Base-by-base conservation (phyloP, 2,888 invertebrate species). In the Nineta flava region DNA sequence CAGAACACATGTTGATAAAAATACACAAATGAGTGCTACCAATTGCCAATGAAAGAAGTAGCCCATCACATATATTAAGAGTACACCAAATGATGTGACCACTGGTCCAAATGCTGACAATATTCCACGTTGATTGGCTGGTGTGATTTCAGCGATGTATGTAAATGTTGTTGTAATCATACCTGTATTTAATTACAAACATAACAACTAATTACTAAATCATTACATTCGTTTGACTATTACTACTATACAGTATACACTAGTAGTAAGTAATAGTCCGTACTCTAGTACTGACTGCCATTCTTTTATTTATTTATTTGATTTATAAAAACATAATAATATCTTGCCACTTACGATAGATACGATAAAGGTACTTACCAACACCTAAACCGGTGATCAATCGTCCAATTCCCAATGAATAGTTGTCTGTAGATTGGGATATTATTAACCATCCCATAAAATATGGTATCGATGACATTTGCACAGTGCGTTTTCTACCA, bases 371-470 rank as follows among this genome's bases (percentile, higher is more conserved):
- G n/a, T n/a, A 57, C 69, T 68, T 61, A 75, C 81, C 82, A 53
- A 78, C 79, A 32, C 81, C 81, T 56, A 81, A 75, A 35, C 82
- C 81, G 3, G 81, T 79, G 57, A 83, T 73, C 57, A 83, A 77
- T 57, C 83, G 65, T 17, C 83, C 83, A 2, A 74, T 68, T 60
- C 80, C 83, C 2, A 83, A 65, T 65, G 74, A 75, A 17, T 74
- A 65, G 53, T 82, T 75, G 47, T 75, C 71, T 53, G 72, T 73
- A 0, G 81, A 76, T 57, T 79, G 68, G 7, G 78, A 81, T 54
- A 83, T 80, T 58, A 79, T 73, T 19, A 81, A 65, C 82, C 82
- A 83, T 3, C 83, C 83, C 21, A 77, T 64, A 15, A 80, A 69
- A 58, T 81, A 81, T 0, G 83, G 83, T 52, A 83, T 61, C 40